phyloP scores from a whole-genome alignment of 2,797 vertebrate genomes.

The Neosilurus mollespiculum region DNA sequence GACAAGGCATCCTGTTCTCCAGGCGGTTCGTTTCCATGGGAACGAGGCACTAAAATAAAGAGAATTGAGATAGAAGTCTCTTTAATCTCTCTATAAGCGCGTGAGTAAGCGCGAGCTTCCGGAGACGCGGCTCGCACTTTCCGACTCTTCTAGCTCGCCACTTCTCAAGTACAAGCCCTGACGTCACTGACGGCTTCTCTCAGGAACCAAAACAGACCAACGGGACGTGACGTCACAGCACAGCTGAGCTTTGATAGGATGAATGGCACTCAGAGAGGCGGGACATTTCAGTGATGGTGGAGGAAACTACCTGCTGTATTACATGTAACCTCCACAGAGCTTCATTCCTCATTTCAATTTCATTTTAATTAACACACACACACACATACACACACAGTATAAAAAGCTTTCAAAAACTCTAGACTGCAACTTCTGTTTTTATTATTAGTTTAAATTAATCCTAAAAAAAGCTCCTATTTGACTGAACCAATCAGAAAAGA shows the following conservation, averaged over 20 bases:
- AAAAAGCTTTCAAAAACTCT: too few relatives aligned
- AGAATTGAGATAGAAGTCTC: too few relatives aligned
- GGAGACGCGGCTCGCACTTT: background rate
- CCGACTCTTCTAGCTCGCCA: conserved; percentile 22
- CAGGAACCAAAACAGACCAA: conserved; percentile 44
- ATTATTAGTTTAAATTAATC: background rate
- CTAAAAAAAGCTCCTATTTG: background rate
- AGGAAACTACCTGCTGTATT: too few relatives aligned
- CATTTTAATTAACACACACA: too few relatives aligned
- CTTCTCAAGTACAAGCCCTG: background rate
- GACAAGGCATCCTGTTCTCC: conserved; percentile 68
- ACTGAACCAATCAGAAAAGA: background rate
- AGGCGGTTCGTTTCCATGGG: conserved; percentile 53
- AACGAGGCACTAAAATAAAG: background rate
- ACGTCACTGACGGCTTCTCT: background rate
- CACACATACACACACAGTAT: too few relatives aligned
- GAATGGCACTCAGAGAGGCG: conserved; percentile 9
- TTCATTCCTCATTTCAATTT: too few relatives aligned
- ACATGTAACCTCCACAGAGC: too few relatives aligned
- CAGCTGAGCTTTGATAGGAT: conserved; percentile 23
- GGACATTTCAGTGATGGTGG: background rate
- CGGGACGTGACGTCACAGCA: conserved; percentile 31
- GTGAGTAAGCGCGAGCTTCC: too few relatives aligned
- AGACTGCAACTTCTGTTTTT: too few relatives aligned
- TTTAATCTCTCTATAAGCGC: too few relatives aligned